Percentiles rank a stretch among this genome's conserved stretches.
phyloP scores from a whole-genome alignment of 2,797 vertebrate genomes.

The Halcyon chelicuti region DNA sequence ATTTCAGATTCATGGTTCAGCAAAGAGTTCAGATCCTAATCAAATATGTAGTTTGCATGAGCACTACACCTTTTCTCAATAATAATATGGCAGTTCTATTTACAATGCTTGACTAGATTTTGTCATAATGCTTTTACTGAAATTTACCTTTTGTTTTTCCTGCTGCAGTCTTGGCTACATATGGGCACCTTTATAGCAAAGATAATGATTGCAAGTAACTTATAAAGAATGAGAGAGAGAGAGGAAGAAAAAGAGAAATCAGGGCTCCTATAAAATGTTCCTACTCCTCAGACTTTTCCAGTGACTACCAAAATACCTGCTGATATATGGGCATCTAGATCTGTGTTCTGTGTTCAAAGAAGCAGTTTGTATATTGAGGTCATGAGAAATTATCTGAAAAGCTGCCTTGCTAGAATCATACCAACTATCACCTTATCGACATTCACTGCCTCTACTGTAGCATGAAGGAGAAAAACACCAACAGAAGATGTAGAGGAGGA shows the following conservation, averaged over 20 bases:
- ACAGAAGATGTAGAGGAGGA: background rate
- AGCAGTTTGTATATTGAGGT: background rate
- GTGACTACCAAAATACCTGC: background rate
- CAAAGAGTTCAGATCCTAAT: slow-evolving; percentile 82
- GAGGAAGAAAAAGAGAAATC: background rate
- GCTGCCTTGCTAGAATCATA: background rate
- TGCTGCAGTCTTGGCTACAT: background rate
- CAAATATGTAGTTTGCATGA: slow-evolving; percentile 81
- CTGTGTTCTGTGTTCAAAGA: background rate
- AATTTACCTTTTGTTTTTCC: slow-evolving; percentile 59
- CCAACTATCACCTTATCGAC: background rate
- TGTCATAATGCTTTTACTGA: slow-evolving; percentile 60
- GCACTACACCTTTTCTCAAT: slow-evolving; percentile 75
- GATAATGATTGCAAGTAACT: background rate
- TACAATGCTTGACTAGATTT: slow-evolving; percentile 76
- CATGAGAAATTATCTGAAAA: slow-evolving; percentile 5
- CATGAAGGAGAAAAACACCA: slow-evolving; percentile 7
- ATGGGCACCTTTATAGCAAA: background rate
- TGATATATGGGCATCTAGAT: background rate
- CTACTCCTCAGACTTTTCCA: background rate
- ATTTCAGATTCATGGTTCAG: slow-evolving; percentile 83
- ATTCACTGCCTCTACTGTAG: background rate
- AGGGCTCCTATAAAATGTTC: background rate
- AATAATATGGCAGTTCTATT: slow-evolving; percentile 75
- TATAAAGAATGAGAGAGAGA: background rate